Evolutionary conservation across 2,797 vertebrate genomes (phyloP).

Genomic region (Diglossa cyanea): DNA sequence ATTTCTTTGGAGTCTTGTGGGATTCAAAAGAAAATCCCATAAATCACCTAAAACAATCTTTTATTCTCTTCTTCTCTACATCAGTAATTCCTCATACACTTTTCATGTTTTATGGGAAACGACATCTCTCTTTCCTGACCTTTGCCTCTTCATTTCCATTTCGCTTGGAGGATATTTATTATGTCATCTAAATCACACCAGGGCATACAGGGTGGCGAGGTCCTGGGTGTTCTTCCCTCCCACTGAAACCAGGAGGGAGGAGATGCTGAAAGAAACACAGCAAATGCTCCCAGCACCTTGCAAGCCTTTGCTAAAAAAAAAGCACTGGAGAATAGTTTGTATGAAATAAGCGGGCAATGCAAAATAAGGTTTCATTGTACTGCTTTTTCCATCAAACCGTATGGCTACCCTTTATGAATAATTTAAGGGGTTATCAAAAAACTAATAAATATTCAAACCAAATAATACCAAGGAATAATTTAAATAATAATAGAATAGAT

Average conservation of each 20-base stretch:
- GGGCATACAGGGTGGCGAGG: background rate
- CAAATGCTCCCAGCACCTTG: background rate
- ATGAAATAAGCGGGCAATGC: background rate
- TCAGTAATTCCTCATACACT: background rate
- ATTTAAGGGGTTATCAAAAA: slow-evolving; percentile 61
- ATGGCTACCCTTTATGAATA: slow-evolving; percentile 57
- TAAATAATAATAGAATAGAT: slow-evolving; percentile 62
- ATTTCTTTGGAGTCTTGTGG: background rate
- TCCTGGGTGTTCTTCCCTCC: background rate
- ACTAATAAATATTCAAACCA: slow-evolving; percentile 69
- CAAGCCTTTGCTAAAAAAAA: background rate
- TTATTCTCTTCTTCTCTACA: background rate
- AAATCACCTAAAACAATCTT: background rate
- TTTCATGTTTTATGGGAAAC: background rate
- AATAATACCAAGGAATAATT: slow-evolving; percentile 57
- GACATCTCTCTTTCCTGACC: background rate
- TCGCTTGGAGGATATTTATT: background rate
- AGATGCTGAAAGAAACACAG: background rate
- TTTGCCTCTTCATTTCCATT: slow-evolving; percentile 22
- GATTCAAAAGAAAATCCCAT: background rate
- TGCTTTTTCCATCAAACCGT: slow-evolving; percentile 15
- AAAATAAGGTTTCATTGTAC: slow-evolving; percentile 30
- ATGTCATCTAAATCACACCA: background rate
- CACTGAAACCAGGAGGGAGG: background rate
- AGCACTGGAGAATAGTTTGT: background rate